These are phyloP conservation scores for Candoia aspera DNA, from an alignment of 2,113 vertebrate genomes.

Conservation along the genomic window DNA sequence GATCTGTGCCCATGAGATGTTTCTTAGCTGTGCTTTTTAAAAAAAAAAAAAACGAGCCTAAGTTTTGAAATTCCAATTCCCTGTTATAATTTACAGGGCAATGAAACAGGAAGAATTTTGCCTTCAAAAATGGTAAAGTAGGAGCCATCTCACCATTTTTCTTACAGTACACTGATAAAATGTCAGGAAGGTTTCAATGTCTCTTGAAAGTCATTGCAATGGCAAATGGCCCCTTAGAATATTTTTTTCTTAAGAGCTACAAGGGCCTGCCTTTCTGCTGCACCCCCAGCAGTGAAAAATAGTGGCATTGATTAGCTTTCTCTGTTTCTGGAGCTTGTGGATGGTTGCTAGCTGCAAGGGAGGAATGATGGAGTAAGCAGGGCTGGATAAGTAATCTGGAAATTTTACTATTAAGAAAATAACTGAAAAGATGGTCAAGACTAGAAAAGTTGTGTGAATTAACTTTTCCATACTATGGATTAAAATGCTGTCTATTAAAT, in stretches of 20 bases:
- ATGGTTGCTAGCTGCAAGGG: neutral
- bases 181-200: neutral
- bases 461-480: neutral
- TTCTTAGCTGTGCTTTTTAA: too few species aligned
- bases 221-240: neutral
- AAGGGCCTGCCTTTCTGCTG: neutral
- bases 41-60: too few species aligned
- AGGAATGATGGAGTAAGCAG: neutral
- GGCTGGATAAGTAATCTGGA: neutral
- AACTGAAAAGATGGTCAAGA: neutral
- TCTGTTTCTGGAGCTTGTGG: neutral
- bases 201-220: neutral
- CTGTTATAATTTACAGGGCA: neutral
- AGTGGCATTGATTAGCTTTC: neutral
- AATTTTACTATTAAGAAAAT: neutral
- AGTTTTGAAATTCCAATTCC: neutral
- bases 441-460: neutral
- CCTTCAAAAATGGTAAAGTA: neutral
- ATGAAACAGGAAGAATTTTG: neutral
- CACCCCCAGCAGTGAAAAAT: neutral
- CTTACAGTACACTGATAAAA: neutral
- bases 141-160: neutral
- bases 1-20: neutral
- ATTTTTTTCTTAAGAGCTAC: neutral
- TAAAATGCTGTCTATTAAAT: neutral